Evolutionary conservation across 1,140 invertebrate species (phyloP).

Genomic region (Anadara kagoshimensis): DNA sequence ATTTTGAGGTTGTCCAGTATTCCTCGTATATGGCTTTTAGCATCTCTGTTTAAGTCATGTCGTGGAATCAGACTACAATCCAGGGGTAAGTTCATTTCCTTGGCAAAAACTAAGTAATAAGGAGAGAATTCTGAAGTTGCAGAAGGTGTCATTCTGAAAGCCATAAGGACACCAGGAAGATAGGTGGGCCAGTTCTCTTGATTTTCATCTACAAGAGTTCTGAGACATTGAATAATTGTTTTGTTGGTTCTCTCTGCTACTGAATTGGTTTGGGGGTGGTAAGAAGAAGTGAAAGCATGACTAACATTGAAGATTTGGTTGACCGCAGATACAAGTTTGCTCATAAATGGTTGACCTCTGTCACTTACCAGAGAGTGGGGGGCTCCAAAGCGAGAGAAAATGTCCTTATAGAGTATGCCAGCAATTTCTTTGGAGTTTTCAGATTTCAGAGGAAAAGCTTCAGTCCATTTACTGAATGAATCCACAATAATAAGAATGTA

Average conservation of each 20-base stretch:
- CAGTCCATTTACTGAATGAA: conserved; percentile 29
- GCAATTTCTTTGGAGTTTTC: conserved; percentile 33
- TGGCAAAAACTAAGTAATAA: conserved; percentile 23
- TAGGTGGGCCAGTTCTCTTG: conserved; percentile 17
- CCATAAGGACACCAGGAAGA: conserved; percentile 26
- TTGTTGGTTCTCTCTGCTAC: conserved; percentile 9
- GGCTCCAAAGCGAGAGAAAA: conserved; percentile 39
- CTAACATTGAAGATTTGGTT: conserved; percentile 13
- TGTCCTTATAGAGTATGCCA: conserved; percentile 34
- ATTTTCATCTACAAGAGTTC: conserved; percentile 3
- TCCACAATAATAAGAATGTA: conserved; percentile 46
- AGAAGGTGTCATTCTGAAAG: conserved; percentile 13
- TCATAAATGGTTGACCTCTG: conserved; percentile 20
- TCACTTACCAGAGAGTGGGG: conserved; percentile 12
- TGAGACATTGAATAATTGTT: conserved; percentile 4
- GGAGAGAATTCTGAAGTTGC: conserved; percentile 23
- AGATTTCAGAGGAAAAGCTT: conserved; percentile 39
- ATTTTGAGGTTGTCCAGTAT: conserved; percentile 13
- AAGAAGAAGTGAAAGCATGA: conserved; percentile 6
- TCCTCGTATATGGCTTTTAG: conserved; percentile 5
- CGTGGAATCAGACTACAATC: conserved; percentile 9
- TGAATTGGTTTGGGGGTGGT: conserved; percentile 19
- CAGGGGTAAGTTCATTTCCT: conserved; percentile 29
- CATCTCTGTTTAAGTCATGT: background rate
- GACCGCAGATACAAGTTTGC: background rate